These are phyloP conservation scores for Charaxes varanes DNA, from an alignment of 1,140 invertebrate genomes.

Conservation along the genomic window DNA sequence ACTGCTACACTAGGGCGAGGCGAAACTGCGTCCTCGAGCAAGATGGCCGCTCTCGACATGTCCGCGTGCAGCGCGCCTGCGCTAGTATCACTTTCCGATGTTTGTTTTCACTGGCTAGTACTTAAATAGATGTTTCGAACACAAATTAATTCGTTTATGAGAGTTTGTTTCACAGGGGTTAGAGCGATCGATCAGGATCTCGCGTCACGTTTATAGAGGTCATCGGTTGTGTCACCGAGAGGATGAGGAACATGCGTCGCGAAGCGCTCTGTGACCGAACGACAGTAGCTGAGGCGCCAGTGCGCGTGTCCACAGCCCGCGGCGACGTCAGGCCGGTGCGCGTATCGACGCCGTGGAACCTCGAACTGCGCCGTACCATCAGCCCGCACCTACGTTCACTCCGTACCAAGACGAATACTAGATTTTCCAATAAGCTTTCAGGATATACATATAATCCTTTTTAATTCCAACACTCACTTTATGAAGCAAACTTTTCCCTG, in stretches of 20 bases:
- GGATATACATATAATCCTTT: slow-evolving; percentile 9
- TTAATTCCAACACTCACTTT: slow-evolving; percentile 1
- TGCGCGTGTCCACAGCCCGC: slow-evolving; percentile 45
- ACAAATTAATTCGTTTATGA: slow-evolving; percentile 22
- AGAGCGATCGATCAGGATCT: slow-evolving; percentile 28
- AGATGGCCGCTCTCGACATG: slow-evolving; percentile 68
- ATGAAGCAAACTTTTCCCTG: neutral
- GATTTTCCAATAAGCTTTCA: slow-evolving; percentile 18
- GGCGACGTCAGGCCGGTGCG: slow-evolving; percentile 61
- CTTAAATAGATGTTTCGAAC: slow-evolving; percentile 24
- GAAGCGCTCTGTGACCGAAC: slow-evolving; percentile 37
- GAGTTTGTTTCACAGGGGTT: slow-evolving; percentile 22
- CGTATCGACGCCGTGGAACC: slow-evolving; percentile 49
- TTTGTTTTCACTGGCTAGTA: slow-evolving; percentile 59
- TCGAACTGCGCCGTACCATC: slow-evolving; percentile 28
- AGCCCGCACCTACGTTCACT: slow-evolving; percentile 43
- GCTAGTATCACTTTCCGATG: slow-evolving; percentile 53
- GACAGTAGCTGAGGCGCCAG: slow-evolving; percentile 30
- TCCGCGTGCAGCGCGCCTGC: slow-evolving; percentile 61
- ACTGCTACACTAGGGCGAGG: slow-evolving; percentile 57
- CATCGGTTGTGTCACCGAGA: slow-evolving; percentile 24
- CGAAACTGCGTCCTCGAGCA: slow-evolving; percentile 63
- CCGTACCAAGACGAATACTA: slow-evolving; percentile 42
- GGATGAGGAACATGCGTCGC: slow-evolving; percentile 37
- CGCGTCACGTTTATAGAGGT: slow-evolving; percentile 28